Base-by-base conservation (phyloP, 1,140 invertebrate species). In the Antheraea pernyi region DNA sequence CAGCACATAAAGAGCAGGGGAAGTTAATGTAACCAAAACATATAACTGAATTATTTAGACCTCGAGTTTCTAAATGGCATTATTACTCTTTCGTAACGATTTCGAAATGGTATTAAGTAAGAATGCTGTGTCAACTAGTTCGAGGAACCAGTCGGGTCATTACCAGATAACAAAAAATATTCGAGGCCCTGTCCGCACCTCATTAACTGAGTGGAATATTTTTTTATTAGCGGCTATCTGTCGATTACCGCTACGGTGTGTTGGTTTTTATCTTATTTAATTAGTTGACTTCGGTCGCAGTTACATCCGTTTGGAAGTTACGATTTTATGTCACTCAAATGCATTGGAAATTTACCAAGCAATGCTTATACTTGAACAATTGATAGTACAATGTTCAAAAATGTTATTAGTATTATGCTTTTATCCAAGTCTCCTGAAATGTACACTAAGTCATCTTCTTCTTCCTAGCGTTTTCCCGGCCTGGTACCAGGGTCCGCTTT, bases 261-360 rank as follows among this genome's bases (percentile, higher is more conserved):
- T 53, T 53, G 46, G 46, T 53, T 53, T 30, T 53, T 53, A 53
- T 53, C 46, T 53, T 53, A 53, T 53, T 53, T 53, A 53, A 53
- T 53, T 53, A 53, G 46, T 16, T 1, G 11, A 6, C 9, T 16
- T 13, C 13, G 46, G 46, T 16, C 46, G 46, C 13, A 13, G 0
- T 13, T 53, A 13, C 46, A 53, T 53, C 46, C 46, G 46, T 13
- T 53, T 53, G 11, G 46, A 53, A 16, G 0, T 53, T 13, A 16
- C 6, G 7, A 10, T 42, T 0, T 42, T 42, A 42, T 7, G 11
- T 42, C 5, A 53, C 46, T 53, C 13, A 53, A 53, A 53, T 53
- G 46, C 46, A 53, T 53, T 16, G 46, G 46, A 53, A 53, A 53
- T 53, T 11, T 53, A 53, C 46, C 46, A 16, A 53, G 16, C 0